Percentiles rank a stretch among this genome's conserved stretches.
These are phyloP conservation scores for Pseudoatta argentina DNA, from an alignment of 1,140 invertebrate genomes.

Conservation along the genomic window DNA sequence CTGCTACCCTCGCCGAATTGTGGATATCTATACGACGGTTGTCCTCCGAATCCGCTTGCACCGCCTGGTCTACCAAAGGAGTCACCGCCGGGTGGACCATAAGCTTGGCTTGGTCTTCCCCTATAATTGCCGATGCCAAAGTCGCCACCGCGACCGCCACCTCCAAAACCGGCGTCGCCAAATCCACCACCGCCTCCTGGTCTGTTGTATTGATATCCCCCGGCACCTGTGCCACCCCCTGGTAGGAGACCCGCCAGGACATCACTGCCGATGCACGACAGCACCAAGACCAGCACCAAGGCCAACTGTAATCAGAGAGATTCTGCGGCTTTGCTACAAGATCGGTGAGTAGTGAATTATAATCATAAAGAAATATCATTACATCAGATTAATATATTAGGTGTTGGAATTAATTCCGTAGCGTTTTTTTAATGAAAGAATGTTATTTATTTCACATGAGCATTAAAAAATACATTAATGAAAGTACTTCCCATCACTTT, in stretches of 20 bases:
- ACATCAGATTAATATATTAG: conserved; percentile 2
- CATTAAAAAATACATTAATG: too few species aligned
- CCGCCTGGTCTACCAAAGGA: conserved; percentile 50
- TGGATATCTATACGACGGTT: conserved; percentile 75
- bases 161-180: conserved; percentile 36
- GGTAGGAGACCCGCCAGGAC: conserved; percentile 80
- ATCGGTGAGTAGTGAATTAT: background rate
- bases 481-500: too few species aligned
- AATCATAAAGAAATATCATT: conserved; percentile 5
- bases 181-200: conserved; percentile 57
- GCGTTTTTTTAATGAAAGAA: too few species aligned
- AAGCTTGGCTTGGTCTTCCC: conserved; percentile 44
- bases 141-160: conserved; percentile 10
- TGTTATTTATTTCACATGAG: too few species aligned
- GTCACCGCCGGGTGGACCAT: conserved; percentile 65
- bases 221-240: conserved; percentile 72
- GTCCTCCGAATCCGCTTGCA: conserved; percentile 64
- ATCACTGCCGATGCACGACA: conserved; percentile 76
- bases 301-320: conserved; percentile 75
- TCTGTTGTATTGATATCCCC: conserved; percentile 83
- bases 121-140: conserved; percentile 49
- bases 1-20: conserved; percentile 71
- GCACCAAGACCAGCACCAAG: conserved; percentile 74
- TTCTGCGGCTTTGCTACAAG: conserved; percentile 8
- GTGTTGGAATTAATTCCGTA: too few species aligned